Conservation (phyloP, 2,113 vertebrate species). For the Myiagra hebetior region DNA sequence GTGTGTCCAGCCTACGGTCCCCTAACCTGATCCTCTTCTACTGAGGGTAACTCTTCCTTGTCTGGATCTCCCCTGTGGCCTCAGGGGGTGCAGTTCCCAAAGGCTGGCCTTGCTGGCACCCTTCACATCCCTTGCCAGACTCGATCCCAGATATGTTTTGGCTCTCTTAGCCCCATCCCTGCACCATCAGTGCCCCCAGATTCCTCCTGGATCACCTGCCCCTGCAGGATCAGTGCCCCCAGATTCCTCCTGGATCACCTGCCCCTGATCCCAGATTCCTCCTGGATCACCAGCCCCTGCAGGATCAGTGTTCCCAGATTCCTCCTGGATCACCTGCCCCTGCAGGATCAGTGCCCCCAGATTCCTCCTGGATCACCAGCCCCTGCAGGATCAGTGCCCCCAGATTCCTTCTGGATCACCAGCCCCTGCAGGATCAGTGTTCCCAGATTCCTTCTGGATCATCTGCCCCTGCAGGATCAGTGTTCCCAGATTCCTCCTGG, state of each 20-base stretch:
- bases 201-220: neutral
- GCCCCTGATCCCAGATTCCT: neutral
- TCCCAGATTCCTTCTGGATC: neutral
- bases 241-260: neutral
- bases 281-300: neutral
- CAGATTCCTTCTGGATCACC: neutral
- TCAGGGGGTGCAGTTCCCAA: neutral
- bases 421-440: too few relatives aligned
- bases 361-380: neutral
- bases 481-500: neutral
- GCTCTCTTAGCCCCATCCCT: neutral
- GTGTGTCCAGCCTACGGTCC: neutral
- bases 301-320: neutral
- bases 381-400: neutral
- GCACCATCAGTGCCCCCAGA: rapidly evolving
- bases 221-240: neutral
- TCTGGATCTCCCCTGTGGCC: neutral
- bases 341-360: neutral
- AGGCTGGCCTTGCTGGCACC: neutral
- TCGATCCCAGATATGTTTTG: neutral
- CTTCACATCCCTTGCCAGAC: neutral
- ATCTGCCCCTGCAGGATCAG: neutral
- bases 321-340: neutral
- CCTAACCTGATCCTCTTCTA: neutral
- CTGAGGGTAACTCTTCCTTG: neutral